Base-by-base conservation (phyloP, 2,888 invertebrate species). In the Lepidochrysops patricia region DNA sequence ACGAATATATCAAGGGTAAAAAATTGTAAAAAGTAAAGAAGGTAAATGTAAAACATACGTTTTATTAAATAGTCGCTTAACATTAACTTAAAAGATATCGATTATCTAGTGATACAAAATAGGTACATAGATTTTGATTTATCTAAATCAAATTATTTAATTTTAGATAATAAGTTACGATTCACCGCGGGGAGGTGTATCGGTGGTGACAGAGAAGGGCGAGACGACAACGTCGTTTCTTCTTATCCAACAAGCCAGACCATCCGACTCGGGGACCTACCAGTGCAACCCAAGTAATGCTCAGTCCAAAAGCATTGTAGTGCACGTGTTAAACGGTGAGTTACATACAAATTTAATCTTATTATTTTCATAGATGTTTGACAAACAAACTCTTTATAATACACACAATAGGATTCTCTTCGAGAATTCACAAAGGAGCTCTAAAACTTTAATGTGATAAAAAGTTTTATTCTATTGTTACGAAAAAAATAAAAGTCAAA, bases 281-380 rank as follows among this genome's bases (percentile, higher is more conserved):
- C 95, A 96, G 82, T 97, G 97, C 89, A 96, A 96, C 90, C 97
- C 97, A 75, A 96, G 97, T 89, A 97, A 97, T 89, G 96, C 97
- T 69, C 95, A 96, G 83, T 92, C 96, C 62, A 96, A 96, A 86
- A 95, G 95, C 84, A 96, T 97, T 72, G 95, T 94, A 67, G 96
- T 97, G 66, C 97, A 97, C 83, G 97, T 97, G 74, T 92, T 97
- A 72, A 97, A 97, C 91, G 97, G 97, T 97, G 91, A 93, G 93
- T 90, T 59, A 15, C 25, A 25, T 57, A 52, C 23, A 50, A 58
- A 27, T 48, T 34, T 25, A 25, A 32, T 25, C 23, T 54, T 48
- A 59, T 19, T 32, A 19, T 19, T 7, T 43, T 43, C 15, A 15
- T 13, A 15, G 6, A 19, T 9, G 19, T 43, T 43, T 7, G 15